These are phyloP conservation scores for Caerostris darwini DNA, from an alignment of 1,140 invertebrate species.

Conservation along the genomic window DNA sequence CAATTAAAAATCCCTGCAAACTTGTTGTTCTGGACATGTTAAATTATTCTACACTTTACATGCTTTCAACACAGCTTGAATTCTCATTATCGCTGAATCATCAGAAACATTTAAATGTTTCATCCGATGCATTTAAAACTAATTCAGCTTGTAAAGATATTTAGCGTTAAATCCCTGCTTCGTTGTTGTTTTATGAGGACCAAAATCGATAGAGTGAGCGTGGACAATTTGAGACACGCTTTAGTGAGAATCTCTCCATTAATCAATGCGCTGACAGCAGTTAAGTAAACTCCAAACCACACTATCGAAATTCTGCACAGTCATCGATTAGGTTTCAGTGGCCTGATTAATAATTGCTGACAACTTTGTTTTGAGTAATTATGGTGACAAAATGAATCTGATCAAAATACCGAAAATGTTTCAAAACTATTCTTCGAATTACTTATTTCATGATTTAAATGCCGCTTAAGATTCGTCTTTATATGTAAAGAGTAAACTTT, in stretches of 20 bases:
- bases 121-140: not conserved
- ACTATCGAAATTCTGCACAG: not conserved
- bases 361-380: slow-evolving; percentile 33
- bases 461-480: not conserved
- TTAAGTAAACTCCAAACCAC: slow-evolving; percentile 35
- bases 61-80: too few relatives aligned
- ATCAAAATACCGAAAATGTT: not conserved
- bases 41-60: too few relatives aligned
- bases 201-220: not conserved
- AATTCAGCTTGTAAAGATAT: not conserved
- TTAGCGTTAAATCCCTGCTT: too few relatives aligned
- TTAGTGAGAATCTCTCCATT: slow-evolving; percentile 27
- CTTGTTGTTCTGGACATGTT: too few relatives aligned
- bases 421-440: not conserved
- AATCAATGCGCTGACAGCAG: slow-evolving; percentile 38
- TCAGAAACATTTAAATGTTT: too few relatives aligned
- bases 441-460: not conserved
- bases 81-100: too few relatives aligned
- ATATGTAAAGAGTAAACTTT: too few relatives aligned
- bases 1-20: too few relatives aligned
- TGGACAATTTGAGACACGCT: slow-evolving; percentile 33
- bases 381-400: not conserved
- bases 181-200: not conserved
- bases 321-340: not conserved
- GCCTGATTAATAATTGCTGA: slow-evolving; percentile 15